Percentiles rank a stretch among this genome's conserved stretches.
Evolutionary conservation across 2,888 invertebrate genomes (phyloP).

Genomic region (Zele albiditarsus): DNA sequence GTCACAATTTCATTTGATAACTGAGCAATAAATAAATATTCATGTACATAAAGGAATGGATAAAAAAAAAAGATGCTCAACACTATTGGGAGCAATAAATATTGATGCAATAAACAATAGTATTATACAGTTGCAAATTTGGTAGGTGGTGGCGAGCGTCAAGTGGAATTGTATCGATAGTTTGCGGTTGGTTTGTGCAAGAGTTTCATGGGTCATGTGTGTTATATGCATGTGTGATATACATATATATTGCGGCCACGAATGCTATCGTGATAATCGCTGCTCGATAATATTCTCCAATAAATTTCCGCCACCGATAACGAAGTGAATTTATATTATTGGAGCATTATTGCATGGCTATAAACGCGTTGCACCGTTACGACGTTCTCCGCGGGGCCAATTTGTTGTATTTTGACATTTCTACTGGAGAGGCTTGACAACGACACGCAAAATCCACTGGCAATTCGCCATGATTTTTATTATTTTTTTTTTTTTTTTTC

Average conservation of each 20-base stretch:
- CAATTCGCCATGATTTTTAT: conserved; percentile 35
- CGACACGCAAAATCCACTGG: conserved; percentile 25
- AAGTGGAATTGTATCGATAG: conserved; percentile 42
- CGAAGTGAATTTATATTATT: conserved; percentile 69
- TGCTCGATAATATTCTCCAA: conserved; percentile 70
- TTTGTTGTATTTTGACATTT: conserved; percentile 57
- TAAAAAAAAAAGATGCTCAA: neutral
- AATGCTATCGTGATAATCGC: conserved; percentile 70
- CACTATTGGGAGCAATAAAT: conserved; percentile 54
- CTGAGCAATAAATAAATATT: neutral
- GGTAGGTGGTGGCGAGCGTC: conserved; percentile 34
- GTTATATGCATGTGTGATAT: neutral
- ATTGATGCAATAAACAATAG: conserved; percentile 64
- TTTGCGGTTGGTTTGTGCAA: neutral
- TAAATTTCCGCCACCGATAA: conserved; percentile 66
- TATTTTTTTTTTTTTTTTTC: neutral
- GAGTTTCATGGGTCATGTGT: neutral
- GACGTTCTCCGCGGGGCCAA: conserved; percentile 63
- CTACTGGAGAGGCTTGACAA: conserved; percentile 18
- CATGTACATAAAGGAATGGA: neutral
- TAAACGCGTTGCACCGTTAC: conserved; percentile 58
- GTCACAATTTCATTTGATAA: conserved; percentile 12
- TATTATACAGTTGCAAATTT: conserved; percentile 53
- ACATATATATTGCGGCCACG: conserved; percentile 58
- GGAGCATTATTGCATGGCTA: conserved; percentile 54